These are phyloP conservation scores for Coremacera marginata DNA, from an alignment of 2,888 invertebrate species.

Conservation along the genomic window DNA sequence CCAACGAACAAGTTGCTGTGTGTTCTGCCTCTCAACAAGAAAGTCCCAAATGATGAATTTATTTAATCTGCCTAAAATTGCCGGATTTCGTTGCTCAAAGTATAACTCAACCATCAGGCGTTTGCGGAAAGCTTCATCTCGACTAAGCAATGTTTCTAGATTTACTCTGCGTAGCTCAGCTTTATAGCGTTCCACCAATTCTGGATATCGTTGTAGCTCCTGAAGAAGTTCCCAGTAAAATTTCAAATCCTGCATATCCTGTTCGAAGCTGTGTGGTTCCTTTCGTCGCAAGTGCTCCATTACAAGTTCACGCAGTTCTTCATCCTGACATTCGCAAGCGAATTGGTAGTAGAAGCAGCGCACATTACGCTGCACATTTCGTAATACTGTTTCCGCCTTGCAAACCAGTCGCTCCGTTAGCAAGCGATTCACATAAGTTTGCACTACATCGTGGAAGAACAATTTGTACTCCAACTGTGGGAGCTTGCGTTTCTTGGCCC, in stretches of 20 bases:
- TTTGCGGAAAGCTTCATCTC: conserved; percentile 60
- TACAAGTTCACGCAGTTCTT: conserved; percentile 75
- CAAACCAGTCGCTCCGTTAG: conserved; percentile 63
- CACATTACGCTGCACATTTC: conserved; percentile 63
- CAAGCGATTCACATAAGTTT: conserved; percentile 64
- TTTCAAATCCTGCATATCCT: conserved; percentile 56
- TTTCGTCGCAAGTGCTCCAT: conserved; percentile 75
- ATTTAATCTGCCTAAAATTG: conserved; percentile 62
- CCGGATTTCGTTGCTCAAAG: conserved; percentile 62
- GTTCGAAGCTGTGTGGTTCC: conserved; percentile 61
- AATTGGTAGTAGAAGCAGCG: conserved; percentile 68
- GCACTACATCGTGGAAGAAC: conserved; percentile 65
- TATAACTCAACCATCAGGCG: conserved; percentile 62
- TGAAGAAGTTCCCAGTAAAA: conserved; percentile 63
- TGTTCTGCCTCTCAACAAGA: conserved; percentile 56
- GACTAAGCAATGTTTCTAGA: conserved; percentile 63
- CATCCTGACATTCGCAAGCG: conserved; percentile 74
- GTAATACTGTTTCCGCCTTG: conserved; percentile 59
- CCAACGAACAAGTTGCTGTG: conserved; percentile 60
- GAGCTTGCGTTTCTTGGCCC: conserved; percentile 59
- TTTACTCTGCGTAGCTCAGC: conserved; percentile 56
- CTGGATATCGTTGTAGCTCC: conserved; percentile 55
- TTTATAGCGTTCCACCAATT: conserved; percentile 47
- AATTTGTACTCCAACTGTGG: conserved; percentile 55
- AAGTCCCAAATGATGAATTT: conserved; percentile 63